Conservation (phyloP, 2,888 invertebrate genomes). For the Lithophane ornitopus region DNA sequence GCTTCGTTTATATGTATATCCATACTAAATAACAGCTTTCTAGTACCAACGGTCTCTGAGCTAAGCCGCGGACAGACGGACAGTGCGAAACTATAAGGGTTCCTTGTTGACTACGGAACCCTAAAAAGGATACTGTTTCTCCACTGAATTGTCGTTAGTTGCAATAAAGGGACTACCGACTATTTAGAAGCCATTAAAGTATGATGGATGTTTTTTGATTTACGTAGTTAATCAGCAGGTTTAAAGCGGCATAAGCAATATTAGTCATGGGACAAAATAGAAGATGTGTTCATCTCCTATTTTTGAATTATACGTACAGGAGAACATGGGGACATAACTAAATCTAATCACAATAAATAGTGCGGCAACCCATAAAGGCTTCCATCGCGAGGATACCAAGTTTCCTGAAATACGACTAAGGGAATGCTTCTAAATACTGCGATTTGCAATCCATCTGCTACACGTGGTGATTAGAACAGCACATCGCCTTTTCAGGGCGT, state of each 20-base stretch:
- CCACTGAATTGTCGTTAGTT: background rate
- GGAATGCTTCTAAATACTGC: background rate
- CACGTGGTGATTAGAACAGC: too few relatives aligned
- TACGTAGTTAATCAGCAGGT: constrained; percentile 9
- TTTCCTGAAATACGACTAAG: background rate
- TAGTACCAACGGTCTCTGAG: too few relatives aligned
- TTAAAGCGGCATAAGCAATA: constrained; percentile 10
- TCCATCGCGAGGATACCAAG: background rate
- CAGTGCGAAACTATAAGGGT: too few relatives aligned
- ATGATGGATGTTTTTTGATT: constrained; percentile 37
- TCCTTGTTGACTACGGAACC: too few relatives aligned
- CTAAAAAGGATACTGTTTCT: background rate
- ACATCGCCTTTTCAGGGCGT: background rate
- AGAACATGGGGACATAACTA: background rate
- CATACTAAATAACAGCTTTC: too few relatives aligned
- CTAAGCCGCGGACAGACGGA: too few relatives aligned
- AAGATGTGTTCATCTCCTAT: background rate
- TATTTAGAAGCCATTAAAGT: constrained; percentile 24
- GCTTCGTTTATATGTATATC: too few relatives aligned
- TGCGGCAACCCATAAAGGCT: background rate
- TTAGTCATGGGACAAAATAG: background rate
- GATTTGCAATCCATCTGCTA: background rate
- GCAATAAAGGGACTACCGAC: background rate
- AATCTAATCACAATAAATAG: background rate
- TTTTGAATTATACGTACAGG: background rate